Conservation (phyloP, 2,113 vertebrate genomes). For the Oxygymnocypris stewartii region DNA sequence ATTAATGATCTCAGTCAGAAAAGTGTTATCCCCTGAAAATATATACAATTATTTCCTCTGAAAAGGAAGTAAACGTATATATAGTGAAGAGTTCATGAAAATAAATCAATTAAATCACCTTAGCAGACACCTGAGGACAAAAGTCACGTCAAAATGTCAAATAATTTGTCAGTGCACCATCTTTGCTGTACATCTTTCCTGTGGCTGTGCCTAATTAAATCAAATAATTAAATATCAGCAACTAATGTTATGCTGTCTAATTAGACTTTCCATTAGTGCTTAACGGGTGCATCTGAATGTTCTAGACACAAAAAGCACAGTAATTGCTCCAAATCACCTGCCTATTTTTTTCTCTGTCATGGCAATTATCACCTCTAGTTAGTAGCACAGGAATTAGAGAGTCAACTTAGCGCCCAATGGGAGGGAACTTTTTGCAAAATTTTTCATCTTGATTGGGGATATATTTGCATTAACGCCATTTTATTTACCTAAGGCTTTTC, state of each 20-base stretch:
- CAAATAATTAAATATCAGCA: constrained; percentile 46
- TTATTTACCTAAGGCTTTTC: not conserved
- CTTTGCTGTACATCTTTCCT: constrained; percentile 14
- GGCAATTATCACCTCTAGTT: constrained; percentile 34
- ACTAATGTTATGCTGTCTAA: constrained; percentile 38
- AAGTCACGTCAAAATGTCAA: constrained; percentile 16
- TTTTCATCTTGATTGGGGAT: not conserved
- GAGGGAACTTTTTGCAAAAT: constrained; percentile 19
- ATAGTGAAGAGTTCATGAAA: not conserved
- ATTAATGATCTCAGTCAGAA: not conserved
- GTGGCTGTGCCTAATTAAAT: constrained; percentile 34
- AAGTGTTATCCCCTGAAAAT: not conserved
- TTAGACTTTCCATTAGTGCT: constrained; percentile 44
- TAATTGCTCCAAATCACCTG: constrained; percentile 49
- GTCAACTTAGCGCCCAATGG: constrained; percentile 36
- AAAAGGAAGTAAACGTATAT: not conserved
- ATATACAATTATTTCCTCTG: not conserved
- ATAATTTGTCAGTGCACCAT: constrained; percentile 21
- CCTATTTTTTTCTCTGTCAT: constrained; percentile 32
- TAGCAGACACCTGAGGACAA: not conserved
- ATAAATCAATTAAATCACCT: not conserved
- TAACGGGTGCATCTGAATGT: constrained; percentile 32
- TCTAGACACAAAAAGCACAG: constrained; percentile 41
- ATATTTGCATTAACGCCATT: not conserved
- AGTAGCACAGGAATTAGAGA: constrained; percentile 42